A percentile compares a stretch with the other conserved stretches of the same genome.
These are phyloP conservation scores for Bucorvus abyssinicus DNA, from an alignment of 2,797 vertebrate genomes.

Conservation along the genomic window DNA sequence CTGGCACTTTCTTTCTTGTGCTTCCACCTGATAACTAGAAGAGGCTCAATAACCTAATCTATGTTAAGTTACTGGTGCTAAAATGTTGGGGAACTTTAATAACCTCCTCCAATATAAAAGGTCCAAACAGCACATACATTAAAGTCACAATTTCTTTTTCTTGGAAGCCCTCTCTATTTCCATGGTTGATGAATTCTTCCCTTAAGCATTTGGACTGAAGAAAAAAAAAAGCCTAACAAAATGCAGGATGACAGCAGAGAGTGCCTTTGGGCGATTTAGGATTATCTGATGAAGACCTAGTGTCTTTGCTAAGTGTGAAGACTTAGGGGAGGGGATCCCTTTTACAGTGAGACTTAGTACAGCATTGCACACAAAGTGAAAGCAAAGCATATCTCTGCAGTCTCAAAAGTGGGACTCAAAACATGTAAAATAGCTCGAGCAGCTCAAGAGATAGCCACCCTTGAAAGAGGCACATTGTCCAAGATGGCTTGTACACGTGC, in stretches of 20 bases:
- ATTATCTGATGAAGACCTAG: neutral
- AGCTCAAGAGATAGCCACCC: neutral
- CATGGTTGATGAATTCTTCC: neutral
- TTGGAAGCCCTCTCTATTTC: neutral
- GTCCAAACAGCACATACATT: neutral
- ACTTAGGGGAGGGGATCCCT: neutral
- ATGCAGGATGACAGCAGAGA: neutral
- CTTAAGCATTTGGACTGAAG: neutral
- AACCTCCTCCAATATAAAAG: neutral
- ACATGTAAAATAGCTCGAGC: neutral
- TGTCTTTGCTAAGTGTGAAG: neutral
- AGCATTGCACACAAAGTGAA: neutral
- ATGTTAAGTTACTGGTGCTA: neutral
- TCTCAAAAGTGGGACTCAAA: neutral
- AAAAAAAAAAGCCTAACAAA: neutral
- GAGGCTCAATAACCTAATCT: neutral
- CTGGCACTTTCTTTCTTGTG: neutral
- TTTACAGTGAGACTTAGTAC: neutral
- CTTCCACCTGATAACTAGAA: neutral
- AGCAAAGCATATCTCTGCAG: neutral
- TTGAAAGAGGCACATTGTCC: accelerated
- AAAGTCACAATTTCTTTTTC: neutral
- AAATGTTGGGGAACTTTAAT: neutral
- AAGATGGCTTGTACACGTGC: neutral
- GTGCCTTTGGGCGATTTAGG: neutral